These are phyloP conservation scores for Aplidium turbinatum DNA, from an alignment of 23 tunicate species.

Conservation along the genomic window DNA sequence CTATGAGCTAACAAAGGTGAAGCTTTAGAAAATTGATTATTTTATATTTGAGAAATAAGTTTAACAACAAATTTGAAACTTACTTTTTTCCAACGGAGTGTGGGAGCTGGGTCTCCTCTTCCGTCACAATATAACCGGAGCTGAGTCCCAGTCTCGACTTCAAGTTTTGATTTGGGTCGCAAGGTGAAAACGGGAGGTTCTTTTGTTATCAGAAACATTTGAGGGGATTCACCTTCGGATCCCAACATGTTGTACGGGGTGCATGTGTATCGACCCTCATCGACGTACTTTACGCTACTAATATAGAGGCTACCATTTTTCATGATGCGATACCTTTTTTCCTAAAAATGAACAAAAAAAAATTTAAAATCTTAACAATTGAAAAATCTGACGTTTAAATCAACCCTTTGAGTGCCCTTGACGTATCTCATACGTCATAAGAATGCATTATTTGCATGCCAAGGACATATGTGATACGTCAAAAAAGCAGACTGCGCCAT, in stretches of 20 bases:
- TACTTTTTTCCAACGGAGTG: slow-evolving; percentile 71
- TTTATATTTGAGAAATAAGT: too few relatives aligned
- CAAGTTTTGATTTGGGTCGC: slow-evolving; percentile 35
- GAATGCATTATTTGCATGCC: too few relatives aligned
- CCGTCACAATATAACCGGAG: slow-evolving; percentile 51
- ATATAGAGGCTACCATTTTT: slow-evolving; percentile 34
- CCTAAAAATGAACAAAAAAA: slow-evolving; percentile 25
- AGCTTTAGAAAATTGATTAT: too few relatives aligned
- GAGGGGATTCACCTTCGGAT: slow-evolving; percentile 55
- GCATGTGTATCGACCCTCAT: slow-evolving; percentile 72
- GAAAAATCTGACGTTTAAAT: too few relatives aligned
- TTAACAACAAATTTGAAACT: too few relatives aligned
- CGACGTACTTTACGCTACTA: slow-evolving; percentile 20
- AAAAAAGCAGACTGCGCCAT: too few relatives aligned
- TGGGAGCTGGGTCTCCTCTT: slow-evolving; percentile 71
- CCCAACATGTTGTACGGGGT: slow-evolving; percentile 92
- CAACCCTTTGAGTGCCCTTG: neutral
- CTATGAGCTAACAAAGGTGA: too few relatives aligned
- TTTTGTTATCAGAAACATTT: slow-evolving; percentile 29
- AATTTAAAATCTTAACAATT: neutral
- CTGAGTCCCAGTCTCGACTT: slow-evolving; percentile 53
- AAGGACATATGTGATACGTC: too few relatives aligned
- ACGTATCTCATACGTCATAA: too few relatives aligned
- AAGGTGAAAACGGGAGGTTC: slow-evolving; percentile 60
- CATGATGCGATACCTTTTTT: slow-evolving; percentile 16